Base-by-base conservation (phyloP, 2,888 invertebrate genomes). In the Dastarcus helophoroides region DNA sequence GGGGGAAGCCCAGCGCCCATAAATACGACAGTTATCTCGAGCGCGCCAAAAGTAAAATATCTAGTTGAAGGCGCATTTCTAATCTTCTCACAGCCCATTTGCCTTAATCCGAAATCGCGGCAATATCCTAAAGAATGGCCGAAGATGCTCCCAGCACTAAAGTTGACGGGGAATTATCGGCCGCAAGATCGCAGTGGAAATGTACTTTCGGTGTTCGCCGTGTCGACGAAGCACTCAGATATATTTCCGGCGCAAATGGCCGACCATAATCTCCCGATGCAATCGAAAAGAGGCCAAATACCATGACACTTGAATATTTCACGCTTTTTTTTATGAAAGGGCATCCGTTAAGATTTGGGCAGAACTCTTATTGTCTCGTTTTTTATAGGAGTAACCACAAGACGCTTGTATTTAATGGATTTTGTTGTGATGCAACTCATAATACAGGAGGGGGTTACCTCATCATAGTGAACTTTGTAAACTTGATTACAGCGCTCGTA, bases 81-180 rank as follows among this genome's bases (percentile, higher is more conserved):
- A 54, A 56, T 56, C 54, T 54, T 37, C 36, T 44, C 50, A 53
- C 55, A 49, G 52, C 51, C 54, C 55, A 55, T 54, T 57, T 40
- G 47, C 44, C 22, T 28, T 50, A 54, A 54, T 56, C 54, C 48
- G 50, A 53, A 54, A 56, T 56, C 53, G 53, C 51, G 47, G 44
- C 46, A 24, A 46, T 49, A 50, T 52, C 48, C 48, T 48, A 44
- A 50, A 46, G 45, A 50, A 51, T 48, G 47, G 48, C 35, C 9
- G 7, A 12, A n/a, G 14, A 14, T n/a, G 10, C 16, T 12, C 11
- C 9, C n/a, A 19, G 17, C 9, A 11, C n/a, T 28, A 28, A 12
- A 19, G 22, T 19, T 13, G 17, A 15, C 25, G 16, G n/a, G n/a
- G n/a, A 41, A 37, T 40, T 42, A 47, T 47, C 47, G 42, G 42